Evolutionary conservation across 2,888 invertebrate genomes (phyloP).

Genomic region (Masnerella sp.): DNA sequence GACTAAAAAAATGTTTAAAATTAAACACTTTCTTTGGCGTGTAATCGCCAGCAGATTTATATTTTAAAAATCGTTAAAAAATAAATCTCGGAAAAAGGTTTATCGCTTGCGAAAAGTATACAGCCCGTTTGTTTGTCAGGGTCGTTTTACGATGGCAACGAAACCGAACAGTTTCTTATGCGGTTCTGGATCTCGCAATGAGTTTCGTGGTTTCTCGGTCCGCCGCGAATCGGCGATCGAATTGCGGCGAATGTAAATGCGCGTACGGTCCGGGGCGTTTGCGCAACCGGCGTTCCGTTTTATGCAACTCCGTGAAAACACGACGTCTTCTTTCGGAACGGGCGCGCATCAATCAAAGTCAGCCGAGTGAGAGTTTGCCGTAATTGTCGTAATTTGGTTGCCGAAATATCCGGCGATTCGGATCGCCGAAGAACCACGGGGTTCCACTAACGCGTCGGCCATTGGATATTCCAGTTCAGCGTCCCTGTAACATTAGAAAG

Average conservation of each 20-base stretch:
- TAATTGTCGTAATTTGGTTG: constrained; percentile 38
- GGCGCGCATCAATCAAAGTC: constrained; percentile 39
- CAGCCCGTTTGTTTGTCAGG: constrained; percentile 20
- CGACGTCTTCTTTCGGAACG: constrained; percentile 33
- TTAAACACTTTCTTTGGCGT: too few species aligned
- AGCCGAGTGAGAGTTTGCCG: constrained; percentile 32
- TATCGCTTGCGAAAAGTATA: too few species aligned
- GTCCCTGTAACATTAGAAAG: constrained; percentile 34
- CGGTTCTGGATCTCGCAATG: constrained; percentile 39
- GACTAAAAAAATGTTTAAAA: too few species aligned
- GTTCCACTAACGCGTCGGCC: constrained; percentile 9
- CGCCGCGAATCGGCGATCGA: constrained; percentile 34
- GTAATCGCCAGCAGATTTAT: too few species aligned
- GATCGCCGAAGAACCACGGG: constrained; percentile 8
- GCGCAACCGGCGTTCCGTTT: constrained; percentile 37
- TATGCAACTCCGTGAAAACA: constrained; percentile 43
- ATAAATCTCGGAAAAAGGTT: too few species aligned
- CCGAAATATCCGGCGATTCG: constrained; percentile 26
- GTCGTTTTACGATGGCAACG: constrained; percentile 19
- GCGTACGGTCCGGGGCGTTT: constrained; percentile 5
- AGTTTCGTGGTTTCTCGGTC: constrained; percentile 43
- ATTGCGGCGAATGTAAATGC: constrained; percentile 41
- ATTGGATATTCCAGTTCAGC: constrained; percentile 39
- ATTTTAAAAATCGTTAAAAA: too few species aligned
- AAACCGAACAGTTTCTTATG: constrained; percentile 35